Conservation (phyloP, 1,140 invertebrate genomes). For the Leptinotarsa texana region DNA sequence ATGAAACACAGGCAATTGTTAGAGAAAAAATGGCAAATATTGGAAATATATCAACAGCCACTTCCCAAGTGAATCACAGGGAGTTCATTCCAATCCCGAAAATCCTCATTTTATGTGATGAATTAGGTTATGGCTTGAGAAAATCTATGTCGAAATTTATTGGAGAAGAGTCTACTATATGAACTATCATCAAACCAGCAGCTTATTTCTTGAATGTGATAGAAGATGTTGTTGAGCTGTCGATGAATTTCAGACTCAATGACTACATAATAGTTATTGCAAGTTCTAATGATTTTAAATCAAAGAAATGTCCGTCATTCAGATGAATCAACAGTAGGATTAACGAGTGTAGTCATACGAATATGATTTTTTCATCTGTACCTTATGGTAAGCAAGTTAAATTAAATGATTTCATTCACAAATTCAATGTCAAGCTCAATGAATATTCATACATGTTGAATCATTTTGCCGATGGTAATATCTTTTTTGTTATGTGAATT, state of each 20-base stretch:
- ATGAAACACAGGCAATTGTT: neutral
- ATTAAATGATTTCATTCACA: neutral
- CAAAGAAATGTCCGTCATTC: no score
- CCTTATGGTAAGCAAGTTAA: neutral
- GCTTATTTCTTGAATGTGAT: neutral
- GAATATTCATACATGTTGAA: conserved; percentile 9
- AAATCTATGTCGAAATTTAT: no score
- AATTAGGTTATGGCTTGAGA: no score
- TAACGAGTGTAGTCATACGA: conserved; percentile 5
- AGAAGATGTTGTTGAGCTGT: conserved; percentile 7
- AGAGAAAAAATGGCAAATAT: neutral
- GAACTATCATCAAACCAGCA: no score
- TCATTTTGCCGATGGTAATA: neutral
- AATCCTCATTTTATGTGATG: no score
- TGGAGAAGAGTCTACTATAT: no score
- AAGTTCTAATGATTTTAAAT: neutral
- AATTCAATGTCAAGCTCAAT: conserved; percentile 13
- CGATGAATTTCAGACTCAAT: conserved; percentile 7
- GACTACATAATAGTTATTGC: conserved; percentile 19
- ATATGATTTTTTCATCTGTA: conserved; percentile 14
- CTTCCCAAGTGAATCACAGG: neutral
- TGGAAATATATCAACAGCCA: neutral
- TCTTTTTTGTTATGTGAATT: neutral
- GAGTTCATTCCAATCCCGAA: no score
- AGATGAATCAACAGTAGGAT: neutral